Percentiles rank a stretch among this genome's conserved stretches.
phyloP scores from a whole-genome alignment of 2,113 vertebrate genomes.

The Sinocyclocheilus anophthalmus region DNA sequence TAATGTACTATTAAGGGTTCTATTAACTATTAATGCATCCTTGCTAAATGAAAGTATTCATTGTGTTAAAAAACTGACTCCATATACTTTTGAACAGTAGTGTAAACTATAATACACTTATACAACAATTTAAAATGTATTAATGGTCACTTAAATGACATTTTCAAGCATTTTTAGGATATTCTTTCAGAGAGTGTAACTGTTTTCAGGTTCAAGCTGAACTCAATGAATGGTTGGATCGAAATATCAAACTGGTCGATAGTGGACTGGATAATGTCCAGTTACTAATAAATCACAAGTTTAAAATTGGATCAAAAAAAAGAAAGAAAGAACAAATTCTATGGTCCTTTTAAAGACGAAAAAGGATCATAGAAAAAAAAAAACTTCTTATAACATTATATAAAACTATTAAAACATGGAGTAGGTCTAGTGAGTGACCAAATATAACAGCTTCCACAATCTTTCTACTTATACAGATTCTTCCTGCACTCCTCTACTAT shows the following conservation, averaged over 20 bases:
- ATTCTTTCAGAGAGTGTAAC: neutral
- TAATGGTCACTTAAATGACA: too few relatives aligned
- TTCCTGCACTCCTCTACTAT: neutral
- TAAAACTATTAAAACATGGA: neutral
- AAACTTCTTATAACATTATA: too few relatives aligned
- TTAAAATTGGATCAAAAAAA: too few relatives aligned
- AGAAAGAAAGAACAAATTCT: neutral
- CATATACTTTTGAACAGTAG: too few relatives aligned
- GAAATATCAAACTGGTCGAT: neutral
- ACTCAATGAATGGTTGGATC: neutral
- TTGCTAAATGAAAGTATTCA: too few relatives aligned
- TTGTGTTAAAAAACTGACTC: too few relatives aligned
- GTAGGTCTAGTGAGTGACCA: neutral
- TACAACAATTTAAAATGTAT: too few relatives aligned
- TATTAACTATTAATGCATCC: too few relatives aligned
- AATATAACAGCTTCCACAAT: neutral
- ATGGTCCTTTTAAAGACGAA: neutral
- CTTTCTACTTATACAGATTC: neutral
- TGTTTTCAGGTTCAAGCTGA: neutral
- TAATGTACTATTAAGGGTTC: too few relatives aligned
- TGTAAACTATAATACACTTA: too few relatives aligned
- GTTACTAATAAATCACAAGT: neutral
- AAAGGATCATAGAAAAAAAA: neutral
- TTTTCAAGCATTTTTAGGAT: too few relatives aligned
- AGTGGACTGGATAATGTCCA: neutral